Base-by-base conservation (phyloP, 1,140 invertebrate genomes). In the Formica exsecta region DNA sequence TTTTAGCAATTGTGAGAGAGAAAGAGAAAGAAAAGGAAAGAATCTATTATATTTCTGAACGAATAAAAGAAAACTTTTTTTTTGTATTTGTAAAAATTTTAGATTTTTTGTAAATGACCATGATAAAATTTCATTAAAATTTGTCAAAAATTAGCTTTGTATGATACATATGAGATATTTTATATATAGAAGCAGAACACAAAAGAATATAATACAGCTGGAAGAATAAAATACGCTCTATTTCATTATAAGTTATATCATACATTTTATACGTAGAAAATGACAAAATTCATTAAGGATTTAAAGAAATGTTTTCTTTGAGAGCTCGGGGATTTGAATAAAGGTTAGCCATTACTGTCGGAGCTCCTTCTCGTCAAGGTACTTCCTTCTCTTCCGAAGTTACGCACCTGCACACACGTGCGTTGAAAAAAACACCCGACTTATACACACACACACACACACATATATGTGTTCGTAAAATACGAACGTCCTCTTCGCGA, bases 361-460 rank as follows among this genome's bases (percentile, higher is more conserved):
- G 32, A 44, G 59, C 38, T 87, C 57, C 88, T 89, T 87, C 48
- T 51, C 88, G 88, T 80, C 76, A 80, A 90, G 88, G 71, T 71
- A 86, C 86, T 90, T 90, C 81, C 79, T 87, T 70, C 79, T 91
- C 81, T 84, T 76, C 76, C 65, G 25, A 68, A 38, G 64, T 83
- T 68, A 87, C 85, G 81, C 91, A 91, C 92, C 91, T 92, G 92
- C 89, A 92, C 91, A 87, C 84, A 77, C 80, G 88, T 87, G 84
- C 74, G 87, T 73, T 73, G 64, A 83, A 84, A 89, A 90, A 83
- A 83, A 85, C 74, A 41, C 77, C 85, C 76, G 62, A 29, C 38
- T 16, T 61, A 25, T 41, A 41, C 2, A n/a, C 51, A n/a, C 11
- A 51, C 76, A 41, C 2, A n/a, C 51, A n/a, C 11, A 32, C n/a